Evolutionary conservation across 2,888 invertebrate genomes (phyloP).

Genomic region (Andrena marginata): DNA sequence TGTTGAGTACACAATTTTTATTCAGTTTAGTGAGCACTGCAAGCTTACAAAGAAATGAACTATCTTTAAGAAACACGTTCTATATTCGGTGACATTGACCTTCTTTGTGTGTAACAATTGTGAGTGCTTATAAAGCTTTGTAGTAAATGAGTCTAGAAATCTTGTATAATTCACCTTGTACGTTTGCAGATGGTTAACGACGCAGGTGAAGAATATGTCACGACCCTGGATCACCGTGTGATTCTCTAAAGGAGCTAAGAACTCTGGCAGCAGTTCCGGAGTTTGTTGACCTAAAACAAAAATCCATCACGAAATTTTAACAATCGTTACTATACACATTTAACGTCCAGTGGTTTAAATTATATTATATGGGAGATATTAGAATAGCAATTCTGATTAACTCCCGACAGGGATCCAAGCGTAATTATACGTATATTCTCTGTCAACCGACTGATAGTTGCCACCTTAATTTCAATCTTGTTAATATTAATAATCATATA

Average conservation of each 20-base stretch:
- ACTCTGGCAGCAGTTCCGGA: constrained; percentile 90
- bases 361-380: background rate
- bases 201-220: constrained; percentile 95
- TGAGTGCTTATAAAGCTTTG: background rate
- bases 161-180: constrained; percentile 89
- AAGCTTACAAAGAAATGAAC: too few species aligned
- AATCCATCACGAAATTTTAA: background rate
- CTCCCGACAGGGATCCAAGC: too few species aligned
- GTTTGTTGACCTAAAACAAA: constrained; percentile 87
- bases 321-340: background rate
- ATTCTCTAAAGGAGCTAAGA: constrained; percentile 94
- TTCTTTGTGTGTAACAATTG: too few species aligned
- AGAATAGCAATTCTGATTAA: background rate
- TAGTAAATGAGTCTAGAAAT: background rate
- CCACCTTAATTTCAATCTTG: too few species aligned
- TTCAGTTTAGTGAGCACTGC: too few species aligned
- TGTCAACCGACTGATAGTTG: too few species aligned
- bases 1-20: too few species aligned
- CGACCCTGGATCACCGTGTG: constrained; percentile 95
- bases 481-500: too few species aligned
- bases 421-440: too few species aligned
- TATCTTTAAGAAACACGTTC: too few species aligned
- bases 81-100: too few species aligned
- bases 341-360: background rate
- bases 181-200: constrained; percentile 94